These are phyloP conservation scores for Epinotia bilunana DNA, from an alignment of 2,888 invertebrate genomes.

Conservation along the genomic window DNA sequence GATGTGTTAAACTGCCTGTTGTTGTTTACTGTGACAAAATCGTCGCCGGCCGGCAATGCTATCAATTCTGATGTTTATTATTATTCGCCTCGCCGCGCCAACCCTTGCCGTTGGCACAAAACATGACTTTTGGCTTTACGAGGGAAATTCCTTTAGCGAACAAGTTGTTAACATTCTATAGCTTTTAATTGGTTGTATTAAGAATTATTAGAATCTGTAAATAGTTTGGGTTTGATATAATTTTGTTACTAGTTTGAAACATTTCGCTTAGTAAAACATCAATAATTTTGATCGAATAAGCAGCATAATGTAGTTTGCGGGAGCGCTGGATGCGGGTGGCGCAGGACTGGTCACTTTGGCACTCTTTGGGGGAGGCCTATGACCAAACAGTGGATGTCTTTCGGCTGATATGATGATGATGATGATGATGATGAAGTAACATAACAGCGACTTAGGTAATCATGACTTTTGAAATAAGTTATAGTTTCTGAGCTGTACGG, in stretches of 20 bases:
- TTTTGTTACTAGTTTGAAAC: too few relatives aligned
- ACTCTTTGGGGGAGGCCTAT: too few relatives aligned
- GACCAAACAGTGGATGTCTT: too few relatives aligned
- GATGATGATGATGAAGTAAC: too few relatives aligned
- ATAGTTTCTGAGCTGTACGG: neutral
- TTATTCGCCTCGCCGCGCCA: constrained; percentile 34
- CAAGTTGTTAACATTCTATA: constrained; percentile 10
- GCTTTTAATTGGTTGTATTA: neutral
- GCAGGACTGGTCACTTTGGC: too few relatives aligned
- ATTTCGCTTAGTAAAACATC: too few relatives aligned
- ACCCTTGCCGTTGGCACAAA: constrained; percentile 31
- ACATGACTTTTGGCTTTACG: constrained; percentile 12
- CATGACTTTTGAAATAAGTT: neutral
- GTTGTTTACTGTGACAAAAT: constrained; percentile 27
- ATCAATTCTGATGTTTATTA: constrained; percentile 38
- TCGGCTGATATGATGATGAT: too few relatives aligned
- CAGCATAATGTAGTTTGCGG: too few relatives aligned
- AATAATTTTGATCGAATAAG: neutral
- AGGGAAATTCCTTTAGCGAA: constrained; percentile 2
- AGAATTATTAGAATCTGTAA: neutral
- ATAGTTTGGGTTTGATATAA: neutral
- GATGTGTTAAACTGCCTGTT: constrained; percentile 10
- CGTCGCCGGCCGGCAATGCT: constrained; percentile 25
- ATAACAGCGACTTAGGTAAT: neutral
- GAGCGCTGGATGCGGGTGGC: too few relatives aligned